Evolutionary conservation across 2,113 vertebrate genomes (phyloP).

Genomic region (Zingel zingel): DNA sequence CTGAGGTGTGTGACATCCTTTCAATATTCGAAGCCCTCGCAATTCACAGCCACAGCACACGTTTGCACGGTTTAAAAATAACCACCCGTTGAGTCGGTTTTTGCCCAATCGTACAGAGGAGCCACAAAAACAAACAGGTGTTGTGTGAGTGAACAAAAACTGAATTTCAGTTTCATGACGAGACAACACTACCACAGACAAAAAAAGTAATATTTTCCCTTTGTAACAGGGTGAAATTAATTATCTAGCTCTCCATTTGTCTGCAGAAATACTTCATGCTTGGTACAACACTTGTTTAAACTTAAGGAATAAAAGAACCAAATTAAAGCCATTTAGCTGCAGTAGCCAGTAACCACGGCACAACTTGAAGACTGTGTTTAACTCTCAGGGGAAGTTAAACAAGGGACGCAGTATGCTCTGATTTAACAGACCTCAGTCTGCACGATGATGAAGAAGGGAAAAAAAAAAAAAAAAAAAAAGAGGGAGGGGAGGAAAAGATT

Average conservation of each 20-base stretch:
- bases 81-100: no score
- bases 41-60: background rate
- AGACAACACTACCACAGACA: background rate
- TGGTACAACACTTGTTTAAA: background rate
- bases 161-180: background rate
- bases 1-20: background rate
- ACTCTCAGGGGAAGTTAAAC: constrained; percentile 51
- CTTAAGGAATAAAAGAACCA: background rate
- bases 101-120: background rate
- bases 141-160: background rate
- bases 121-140: background rate
- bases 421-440: constrained; percentile 54
- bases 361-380: constrained; percentile 15
- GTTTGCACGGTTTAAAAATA: constrained; percentile 6
- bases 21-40: background rate
- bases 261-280: background rate
- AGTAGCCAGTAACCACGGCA: background rate
- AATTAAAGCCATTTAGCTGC: background rate
- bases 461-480: constrained; percentile 8
- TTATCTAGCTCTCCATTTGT: background rate
- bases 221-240: background rate
- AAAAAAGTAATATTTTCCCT: background rate
- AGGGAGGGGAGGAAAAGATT: constrained; percentile 33
- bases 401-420: constrained; percentile 57
- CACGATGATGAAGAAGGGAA: constrained; percentile 37